phyloP scores from a whole-genome alignment of 1,140 invertebrate genomes.

The Drosophila oshimai region DNA sequence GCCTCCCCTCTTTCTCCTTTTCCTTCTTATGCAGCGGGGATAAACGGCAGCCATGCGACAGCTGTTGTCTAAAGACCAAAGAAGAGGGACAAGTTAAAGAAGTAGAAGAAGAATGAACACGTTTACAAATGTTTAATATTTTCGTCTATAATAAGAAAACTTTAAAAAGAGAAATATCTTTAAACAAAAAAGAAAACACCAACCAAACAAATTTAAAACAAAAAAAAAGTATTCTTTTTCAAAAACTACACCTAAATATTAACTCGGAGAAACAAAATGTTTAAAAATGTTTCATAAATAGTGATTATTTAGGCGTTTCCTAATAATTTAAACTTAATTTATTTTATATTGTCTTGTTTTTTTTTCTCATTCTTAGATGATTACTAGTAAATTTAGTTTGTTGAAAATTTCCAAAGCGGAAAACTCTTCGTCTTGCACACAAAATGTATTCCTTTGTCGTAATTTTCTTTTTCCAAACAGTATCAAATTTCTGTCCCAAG shows the following conservation, averaged over 20 bases:
- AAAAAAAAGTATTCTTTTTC: no score
- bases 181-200: not conserved
- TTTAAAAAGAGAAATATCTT: no score
- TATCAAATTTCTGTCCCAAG: not conserved
- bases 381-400: no score
- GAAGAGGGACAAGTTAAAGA: not conserved
- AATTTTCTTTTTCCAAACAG: not conserved
- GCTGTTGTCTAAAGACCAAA: conserved; percentile 10
- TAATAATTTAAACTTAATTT: no score
- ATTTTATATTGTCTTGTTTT: no score
- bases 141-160: no score
- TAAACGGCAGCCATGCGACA: conserved; percentile 13
- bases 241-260: no score
- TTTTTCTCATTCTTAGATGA: no score
- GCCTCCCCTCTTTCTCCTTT: conserved; percentile 12
- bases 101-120: not conserved
- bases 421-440: not conserved
- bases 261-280: no score
- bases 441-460: not conserved
- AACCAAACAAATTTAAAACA: no score
- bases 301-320: no score
- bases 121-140: not conserved
- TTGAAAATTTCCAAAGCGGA: not conserved
- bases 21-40: conserved; percentile 8
- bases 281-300: no score